Evolutionary conservation across 2,797 vertebrate species (phyloP), one percentile per base, ranked within the genome.

Genomic region (Syngnathus rostellatus): DNA sequence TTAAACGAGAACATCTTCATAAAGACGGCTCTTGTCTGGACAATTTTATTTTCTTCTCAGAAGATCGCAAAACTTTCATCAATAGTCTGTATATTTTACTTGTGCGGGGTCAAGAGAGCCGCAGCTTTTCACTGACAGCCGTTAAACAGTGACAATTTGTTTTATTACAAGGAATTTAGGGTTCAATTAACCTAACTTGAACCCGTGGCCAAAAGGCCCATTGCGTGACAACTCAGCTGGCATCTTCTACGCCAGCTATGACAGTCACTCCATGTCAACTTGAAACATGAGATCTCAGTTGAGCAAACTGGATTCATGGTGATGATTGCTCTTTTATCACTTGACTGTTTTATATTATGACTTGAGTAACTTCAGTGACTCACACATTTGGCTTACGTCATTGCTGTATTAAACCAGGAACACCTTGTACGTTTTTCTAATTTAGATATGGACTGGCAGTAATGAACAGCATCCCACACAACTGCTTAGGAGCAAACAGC

Each of bases 401-500:
- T 6, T 0, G 31, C 55, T 6, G 14, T 58, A 4, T 6, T 2
- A 38, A 17, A 17, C 12, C 7, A 2, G 38, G 55, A 21, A 53
- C 7, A 53, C n/a, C n/a, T 21, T 53, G n/a, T 45, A 5, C 43
- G 43, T 38, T 8, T 17, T 8, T 58, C 2, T 19, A 3, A 16
- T 37, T 58, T 31, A 58, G 31, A 31, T 57, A 14, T 17, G 16
- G 31, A 58, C 31, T 37, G 16, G 14, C 16, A 58, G 31, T 21
- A 10, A 61, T 41, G 58, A 41, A 12, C 19, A 14, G 39, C 25
- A 58, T 43, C 39, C n/a, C 40, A 23, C 23, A 16, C 39, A 40
- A 37, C 23, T 41, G 59, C 59, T 23, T 70, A 17, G 67, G 68
- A 68, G 65, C 6, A 46, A 25, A 40, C 43, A 8, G 11, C 43